These are phyloP conservation scores for Hydrotaea diabolus DNA, from an alignment of 2,888 invertebrate species.

Conservation along the genomic window DNA sequence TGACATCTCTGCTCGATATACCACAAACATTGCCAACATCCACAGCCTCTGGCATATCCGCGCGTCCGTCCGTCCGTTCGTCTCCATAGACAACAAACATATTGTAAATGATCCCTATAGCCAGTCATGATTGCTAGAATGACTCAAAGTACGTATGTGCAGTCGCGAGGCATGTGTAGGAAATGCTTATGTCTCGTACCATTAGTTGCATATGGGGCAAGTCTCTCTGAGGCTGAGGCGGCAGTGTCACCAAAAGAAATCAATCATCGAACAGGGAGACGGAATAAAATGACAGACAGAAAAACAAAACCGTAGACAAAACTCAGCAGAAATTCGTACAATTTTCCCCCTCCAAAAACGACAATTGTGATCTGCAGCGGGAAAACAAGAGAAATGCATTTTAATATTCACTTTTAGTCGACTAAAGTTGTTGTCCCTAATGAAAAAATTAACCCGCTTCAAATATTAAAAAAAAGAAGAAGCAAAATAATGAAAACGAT, in stretches of 20 bases:
- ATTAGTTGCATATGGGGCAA: not conserved
- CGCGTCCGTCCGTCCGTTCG: conserved; percentile 17
- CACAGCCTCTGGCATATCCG: not conserved
- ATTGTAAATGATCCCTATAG: conserved; percentile 47
- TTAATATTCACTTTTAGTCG: conserved; percentile 9
- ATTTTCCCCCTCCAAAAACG: too few species aligned
- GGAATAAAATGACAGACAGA: conserved; percentile 45
- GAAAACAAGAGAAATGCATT: conserved; percentile 15
- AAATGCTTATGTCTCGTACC: not conserved
- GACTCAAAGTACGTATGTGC: not conserved
- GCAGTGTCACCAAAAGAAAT: conserved; percentile 67
- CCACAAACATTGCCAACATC: conserved; percentile 29
- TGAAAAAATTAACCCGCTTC: conserved; percentile 25
- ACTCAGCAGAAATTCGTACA: not conserved
- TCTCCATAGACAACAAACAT: conserved; percentile 1
- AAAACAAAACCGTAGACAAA: conserved; percentile 28
- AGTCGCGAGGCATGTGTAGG: not conserved
- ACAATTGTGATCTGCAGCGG: too few species aligned
- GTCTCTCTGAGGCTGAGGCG: not conserved
- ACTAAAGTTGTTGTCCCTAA: conserved; percentile 22
- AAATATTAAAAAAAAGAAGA: conserved; percentile 7
- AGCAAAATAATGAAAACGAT: not conserved
- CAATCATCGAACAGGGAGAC: conserved; percentile 54
- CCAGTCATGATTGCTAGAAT: not conserved
- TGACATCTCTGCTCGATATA: conserved; percentile 19